Percentiles rank a stretch among this genome's conserved stretches.
Conservation (phyloP, 2,888 invertebrate species). For the Encarsia formosa region DNA sequence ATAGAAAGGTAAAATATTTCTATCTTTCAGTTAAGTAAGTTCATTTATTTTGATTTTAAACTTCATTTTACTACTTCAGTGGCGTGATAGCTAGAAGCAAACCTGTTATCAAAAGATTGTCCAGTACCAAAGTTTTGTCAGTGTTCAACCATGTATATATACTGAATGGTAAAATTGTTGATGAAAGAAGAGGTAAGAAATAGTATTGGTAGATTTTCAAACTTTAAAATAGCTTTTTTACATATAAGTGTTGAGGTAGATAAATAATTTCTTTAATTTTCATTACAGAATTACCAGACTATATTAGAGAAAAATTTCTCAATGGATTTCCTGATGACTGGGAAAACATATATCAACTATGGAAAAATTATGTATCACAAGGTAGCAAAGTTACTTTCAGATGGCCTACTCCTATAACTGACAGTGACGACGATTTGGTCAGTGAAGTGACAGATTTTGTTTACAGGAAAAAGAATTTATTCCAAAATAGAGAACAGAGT, state of each 20-base stretch:
- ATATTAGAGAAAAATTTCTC: conserved; percentile 42
- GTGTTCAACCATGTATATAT: conserved; percentile 37
- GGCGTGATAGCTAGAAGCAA: conserved; percentile 40
- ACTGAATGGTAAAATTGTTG: conserved; percentile 39
- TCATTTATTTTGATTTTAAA: background rate
- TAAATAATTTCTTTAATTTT: background rate
- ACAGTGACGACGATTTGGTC: conserved; percentile 44
- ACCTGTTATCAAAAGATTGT: conserved; percentile 37
- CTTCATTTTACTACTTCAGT: conserved; percentile 28
- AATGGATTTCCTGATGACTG: conserved; percentile 49
- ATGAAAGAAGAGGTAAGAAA: conserved; percentile 36
- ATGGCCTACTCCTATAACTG: conserved; percentile 44
- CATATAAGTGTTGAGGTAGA: background rate
- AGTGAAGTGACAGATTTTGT: conserved; percentile 39
- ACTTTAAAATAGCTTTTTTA: background rate
- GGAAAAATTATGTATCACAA: conserved; percentile 36
- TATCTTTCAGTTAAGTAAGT: background rate
- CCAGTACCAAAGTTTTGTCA: conserved; percentile 34
- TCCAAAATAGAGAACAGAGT: no score
- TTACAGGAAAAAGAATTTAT: conserved; percentile 5
- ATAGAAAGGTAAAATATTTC: conserved; percentile 32
- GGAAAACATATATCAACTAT: conserved; percentile 43
- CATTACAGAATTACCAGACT: conserved; percentile 41
- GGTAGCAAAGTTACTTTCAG: conserved; percentile 37
- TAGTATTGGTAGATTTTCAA: background rate